phyloP scores from a whole-genome alignment of 2,888 invertebrate species.

The Amphiduros pacificus region DNA sequence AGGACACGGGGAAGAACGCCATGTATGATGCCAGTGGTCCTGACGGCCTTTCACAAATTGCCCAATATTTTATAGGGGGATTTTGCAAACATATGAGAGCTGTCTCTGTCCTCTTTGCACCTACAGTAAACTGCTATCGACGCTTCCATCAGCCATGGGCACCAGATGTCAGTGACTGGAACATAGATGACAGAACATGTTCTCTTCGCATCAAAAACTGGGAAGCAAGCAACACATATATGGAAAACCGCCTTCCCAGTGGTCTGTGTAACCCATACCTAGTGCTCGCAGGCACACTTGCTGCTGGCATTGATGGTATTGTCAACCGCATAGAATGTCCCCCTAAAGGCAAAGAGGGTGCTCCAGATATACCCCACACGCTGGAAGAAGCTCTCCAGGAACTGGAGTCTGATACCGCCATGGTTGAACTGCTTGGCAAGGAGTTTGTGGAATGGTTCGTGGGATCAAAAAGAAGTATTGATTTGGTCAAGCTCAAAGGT shows the following conservation, averaged over 20 bases:
- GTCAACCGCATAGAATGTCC: background rate
- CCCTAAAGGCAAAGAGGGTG: background rate
- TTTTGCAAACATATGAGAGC: slow-evolving; percentile 24
- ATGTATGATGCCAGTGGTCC: slow-evolving; percentile 15
- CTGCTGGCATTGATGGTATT: slow-evolving; percentile 24
- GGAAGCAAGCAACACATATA: slow-evolving; percentile 17
- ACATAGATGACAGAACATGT: slow-evolving; percentile 10
- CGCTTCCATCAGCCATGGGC: slow-evolving; percentile 13
- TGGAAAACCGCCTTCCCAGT: slow-evolving; percentile 26
- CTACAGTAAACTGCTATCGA: slow-evolving; percentile 30
- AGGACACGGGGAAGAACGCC: background rate
- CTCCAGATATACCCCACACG: slow-evolving; percentile 11
- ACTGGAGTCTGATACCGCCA: slow-evolving; percentile 21
- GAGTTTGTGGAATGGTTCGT: slow-evolving; percentile 15
- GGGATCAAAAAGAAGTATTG: too few species aligned
- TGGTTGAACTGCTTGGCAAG: slow-evolving; percentile 21
- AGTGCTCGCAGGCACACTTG: slow-evolving; percentile 27
- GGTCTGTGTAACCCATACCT: slow-evolving; percentile 28
- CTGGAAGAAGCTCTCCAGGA: slow-evolving; percentile 23
- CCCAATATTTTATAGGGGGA: slow-evolving; percentile 26
- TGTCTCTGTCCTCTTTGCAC: slow-evolving; percentile 23
- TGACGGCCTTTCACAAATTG: slow-evolving; percentile 15
- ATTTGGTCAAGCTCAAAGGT: too few species aligned
- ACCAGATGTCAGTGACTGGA: slow-evolving; percentile 21
- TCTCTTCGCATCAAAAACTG: slow-evolving; percentile 18